Percentiles rank a stretch among this genome's conserved stretches.
These are phyloP conservation scores for Myxocyprinus asiaticus DNA, from an alignment of 2,113 vertebrate genomes.

Conservation along the genomic window DNA sequence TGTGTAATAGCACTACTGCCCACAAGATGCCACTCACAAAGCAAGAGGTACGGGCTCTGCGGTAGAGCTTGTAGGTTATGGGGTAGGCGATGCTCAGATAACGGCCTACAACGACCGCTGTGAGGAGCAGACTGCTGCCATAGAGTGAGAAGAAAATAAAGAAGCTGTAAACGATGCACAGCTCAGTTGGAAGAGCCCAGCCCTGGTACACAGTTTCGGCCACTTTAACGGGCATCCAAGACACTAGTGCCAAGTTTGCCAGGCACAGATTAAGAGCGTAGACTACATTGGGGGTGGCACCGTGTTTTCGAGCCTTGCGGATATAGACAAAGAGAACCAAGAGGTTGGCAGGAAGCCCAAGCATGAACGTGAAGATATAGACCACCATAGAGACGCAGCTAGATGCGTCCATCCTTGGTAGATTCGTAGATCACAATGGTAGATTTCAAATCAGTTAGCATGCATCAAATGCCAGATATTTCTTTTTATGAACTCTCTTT, in stretches of 20 bases:
- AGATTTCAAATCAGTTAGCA: not conserved
- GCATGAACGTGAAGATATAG: conserved; percentile 74
- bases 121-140: conserved; percentile 77
- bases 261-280: conserved; percentile 80
- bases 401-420: no score
- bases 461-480: no score
- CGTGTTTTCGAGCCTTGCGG: conserved; percentile 72
- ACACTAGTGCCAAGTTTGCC: conserved; percentile 75
- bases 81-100: conserved; percentile 81
- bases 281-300: conserved; percentile 77
- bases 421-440: conserved; percentile 12
- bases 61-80: conserved; percentile 77
- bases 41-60: conserved; percentile 70
- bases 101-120: conserved; percentile 73
- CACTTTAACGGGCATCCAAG: conserved; percentile 75
- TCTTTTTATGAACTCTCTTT: not conserved
- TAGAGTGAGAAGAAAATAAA: conserved; percentile 78
- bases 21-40: conserved; percentile 70
- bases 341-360: conserved; percentile 78
- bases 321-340: conserved; percentile 73
- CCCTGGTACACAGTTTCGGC: conserved; percentile 64
- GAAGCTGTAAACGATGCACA: conserved; percentile 77
- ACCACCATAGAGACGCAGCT: conserved; percentile 63
- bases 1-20: conserved; percentile 70
- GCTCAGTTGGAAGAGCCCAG: conserved; percentile 66